Conservation (phyloP, 1,140 invertebrate genomes). For the Teleopsis dalmanni region DNA sequence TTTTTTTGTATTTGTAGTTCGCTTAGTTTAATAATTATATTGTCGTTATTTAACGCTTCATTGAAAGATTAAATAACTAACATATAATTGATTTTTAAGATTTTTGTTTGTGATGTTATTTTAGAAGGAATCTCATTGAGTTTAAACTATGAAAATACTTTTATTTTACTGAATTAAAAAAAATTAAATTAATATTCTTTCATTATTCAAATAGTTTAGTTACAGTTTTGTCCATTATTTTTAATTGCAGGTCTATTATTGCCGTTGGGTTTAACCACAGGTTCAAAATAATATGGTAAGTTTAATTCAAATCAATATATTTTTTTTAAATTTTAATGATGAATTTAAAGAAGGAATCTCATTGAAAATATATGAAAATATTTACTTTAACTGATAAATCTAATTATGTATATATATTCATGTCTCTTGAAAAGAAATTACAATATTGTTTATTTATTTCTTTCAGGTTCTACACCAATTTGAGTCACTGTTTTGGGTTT, state of each 20-base stretch:
- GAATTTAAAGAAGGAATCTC: conserved; percentile 53
- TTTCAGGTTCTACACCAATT: too few relatives aligned
- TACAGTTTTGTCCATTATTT: not conserved
- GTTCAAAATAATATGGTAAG: not conserved
- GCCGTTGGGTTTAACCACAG: not conserved
- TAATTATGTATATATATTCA: too few relatives aligned
- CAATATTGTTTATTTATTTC: too few relatives aligned
- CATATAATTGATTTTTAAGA: not conserved
- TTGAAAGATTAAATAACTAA: not conserved
- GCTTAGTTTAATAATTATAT: not conserved
- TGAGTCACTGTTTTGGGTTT: too few relatives aligned
- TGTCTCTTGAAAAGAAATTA: too few relatives aligned
- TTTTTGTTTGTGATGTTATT: conserved; percentile 3
- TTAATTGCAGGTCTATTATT: not conserved
- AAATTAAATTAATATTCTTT: not conserved
- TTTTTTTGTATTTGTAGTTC: not conserved
- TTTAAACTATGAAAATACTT: conserved; percentile 8
- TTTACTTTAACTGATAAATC: too few relatives aligned
- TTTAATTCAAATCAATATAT: not conserved
- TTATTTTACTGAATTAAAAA: conserved; percentile 1
- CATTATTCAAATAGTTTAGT: not conserved
- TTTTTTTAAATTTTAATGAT: conserved; percentile 10
- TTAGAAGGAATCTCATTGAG: conserved; percentile 12
- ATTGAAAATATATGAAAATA: too few relatives aligned
- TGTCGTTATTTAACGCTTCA: not conserved